Evolutionary conservation across 2,113 vertebrate genomes (phyloP).

Genomic region (Brienomyrus longianalis): DNA sequence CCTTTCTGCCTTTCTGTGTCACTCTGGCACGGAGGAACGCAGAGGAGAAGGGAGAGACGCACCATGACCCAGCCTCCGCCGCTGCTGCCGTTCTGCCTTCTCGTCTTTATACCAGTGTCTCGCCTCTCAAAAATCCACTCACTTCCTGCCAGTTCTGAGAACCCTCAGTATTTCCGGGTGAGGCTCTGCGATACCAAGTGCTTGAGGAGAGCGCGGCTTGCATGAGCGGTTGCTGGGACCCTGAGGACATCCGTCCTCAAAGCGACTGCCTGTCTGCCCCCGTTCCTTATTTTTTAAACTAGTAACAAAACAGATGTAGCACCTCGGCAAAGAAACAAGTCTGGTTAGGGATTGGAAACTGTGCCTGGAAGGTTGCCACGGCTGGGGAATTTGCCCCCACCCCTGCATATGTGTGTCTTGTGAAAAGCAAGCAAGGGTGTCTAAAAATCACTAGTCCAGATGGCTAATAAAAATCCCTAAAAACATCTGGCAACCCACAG

Average conservation of each 20-base stretch:
- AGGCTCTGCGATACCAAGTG: background rate
- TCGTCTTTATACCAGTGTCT: background rate
- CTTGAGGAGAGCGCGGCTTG: background rate
- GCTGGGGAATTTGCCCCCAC: background rate
- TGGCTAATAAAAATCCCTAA: background rate
- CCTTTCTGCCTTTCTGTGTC: background rate
- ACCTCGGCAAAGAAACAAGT: background rate
- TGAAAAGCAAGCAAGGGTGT: background rate
- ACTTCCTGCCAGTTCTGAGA: background rate
- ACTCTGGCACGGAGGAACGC: slow-evolving; percentile 29
- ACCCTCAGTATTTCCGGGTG: background rate
- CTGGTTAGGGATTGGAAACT: background rate
- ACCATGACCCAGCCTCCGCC: slow-evolving; percentile 14
- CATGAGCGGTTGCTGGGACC: background rate
- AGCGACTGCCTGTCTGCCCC: too few relatives aligned
- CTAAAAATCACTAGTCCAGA: background rate
- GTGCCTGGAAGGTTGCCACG: background rate
- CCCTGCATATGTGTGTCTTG: background rate
- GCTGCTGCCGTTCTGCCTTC: background rate
- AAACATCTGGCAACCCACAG: background rate
- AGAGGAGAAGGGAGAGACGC: slow-evolving; percentile 42
- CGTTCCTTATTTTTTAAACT: background rate
- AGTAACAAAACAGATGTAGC: background rate
- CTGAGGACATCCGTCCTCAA: background rate
- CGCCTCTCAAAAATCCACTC: background rate